A percentile compares a stretch with the other conserved stretches of the same genome.
Conservation (phyloP, 2,888 invertebrate genomes). For the Drosophila aldrichi region DNA sequence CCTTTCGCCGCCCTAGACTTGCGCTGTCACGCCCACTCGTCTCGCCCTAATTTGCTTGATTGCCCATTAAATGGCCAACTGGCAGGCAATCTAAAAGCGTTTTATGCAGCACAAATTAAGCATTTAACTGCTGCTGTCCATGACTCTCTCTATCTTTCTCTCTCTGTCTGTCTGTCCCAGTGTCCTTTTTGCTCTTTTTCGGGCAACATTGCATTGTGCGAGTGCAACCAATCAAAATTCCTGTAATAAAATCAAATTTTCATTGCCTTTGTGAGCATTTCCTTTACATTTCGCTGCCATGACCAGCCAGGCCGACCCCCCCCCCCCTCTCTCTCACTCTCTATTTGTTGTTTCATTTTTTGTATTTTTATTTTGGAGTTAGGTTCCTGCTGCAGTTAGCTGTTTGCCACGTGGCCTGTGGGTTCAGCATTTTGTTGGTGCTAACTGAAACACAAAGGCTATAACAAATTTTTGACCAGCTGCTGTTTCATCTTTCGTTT, state of each 20-base stretch:
- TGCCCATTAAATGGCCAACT: constrained; percentile 48
- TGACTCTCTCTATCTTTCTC: background rate
- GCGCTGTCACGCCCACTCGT: constrained; percentile 18
- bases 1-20: background rate
- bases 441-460: constrained; percentile 67
- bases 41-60: constrained; percentile 48
- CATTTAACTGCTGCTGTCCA: constrained; percentile 33
- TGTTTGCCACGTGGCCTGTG: constrained; percentile 37
- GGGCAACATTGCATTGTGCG: constrained; percentile 50
- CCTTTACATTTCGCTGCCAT: constrained; percentile 52
- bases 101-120: constrained; percentile 50
- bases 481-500: constrained; percentile 71
- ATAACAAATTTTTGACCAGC: constrained; percentile 54
- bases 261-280: constrained; percentile 71
- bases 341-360: constrained; percentile 36
- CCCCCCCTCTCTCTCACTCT: background rate
- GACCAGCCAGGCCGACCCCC: background rate
- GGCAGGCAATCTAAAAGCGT: constrained; percentile 42
- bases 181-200: constrained; percentile 13
- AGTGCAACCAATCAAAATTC: constrained; percentile 78
- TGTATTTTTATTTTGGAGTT: constrained; percentile 1
- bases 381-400: constrained; percentile 31
- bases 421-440: constrained; percentile 36
- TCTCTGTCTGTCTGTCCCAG: background rate
- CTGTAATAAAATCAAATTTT: constrained; percentile 79